These are phyloP conservation scores for Chrysolina haemoptera DNA, from an alignment of 2,888 invertebrate species.

Conservation along the genomic window DNA sequence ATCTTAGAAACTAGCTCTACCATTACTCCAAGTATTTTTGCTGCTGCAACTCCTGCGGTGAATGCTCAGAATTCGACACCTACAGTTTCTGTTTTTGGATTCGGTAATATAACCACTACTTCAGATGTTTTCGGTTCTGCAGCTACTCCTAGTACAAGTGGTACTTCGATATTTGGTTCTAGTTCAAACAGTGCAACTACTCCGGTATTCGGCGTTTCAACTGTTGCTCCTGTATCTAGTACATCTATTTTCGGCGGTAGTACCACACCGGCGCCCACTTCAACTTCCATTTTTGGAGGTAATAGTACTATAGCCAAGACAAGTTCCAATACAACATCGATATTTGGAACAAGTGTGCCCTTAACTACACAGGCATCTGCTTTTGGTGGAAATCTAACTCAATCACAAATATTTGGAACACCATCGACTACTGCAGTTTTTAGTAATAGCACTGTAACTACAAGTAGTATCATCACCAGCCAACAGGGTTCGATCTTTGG, in stretches of 20 bases:
- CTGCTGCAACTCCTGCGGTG: not conserved
- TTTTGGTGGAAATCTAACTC: conserved; percentile 28
- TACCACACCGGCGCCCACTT: conserved; percentile 59
- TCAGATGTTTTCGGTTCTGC: conserved; percentile 51
- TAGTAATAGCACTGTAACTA: conserved; percentile 30
- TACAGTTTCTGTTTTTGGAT: conserved; percentile 9
- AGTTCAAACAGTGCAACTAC: conserved; percentile 22
- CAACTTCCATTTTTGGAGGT: conserved; percentile 66
- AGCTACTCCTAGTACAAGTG: conserved; percentile 56
- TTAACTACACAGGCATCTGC: conserved; percentile 25
- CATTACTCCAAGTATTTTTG: conserved; percentile 20
- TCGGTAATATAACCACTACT: not conserved
- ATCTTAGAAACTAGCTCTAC: conserved; percentile 13
- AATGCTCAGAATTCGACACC: not conserved
- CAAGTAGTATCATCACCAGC: conserved; percentile 23
- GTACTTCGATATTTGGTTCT: conserved; percentile 19
- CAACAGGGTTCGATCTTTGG: conserved; percentile 39
- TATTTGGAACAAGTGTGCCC: conserved; percentile 26
- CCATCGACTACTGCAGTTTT: conserved; percentile 24
- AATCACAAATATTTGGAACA: conserved; percentile 37
- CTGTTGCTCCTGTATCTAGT: conserved; percentile 46
- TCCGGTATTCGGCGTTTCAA: conserved; percentile 40
- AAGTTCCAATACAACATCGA: conserved; percentile 10
- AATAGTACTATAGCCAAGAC: conserved; percentile 17
- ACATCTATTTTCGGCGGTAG: conserved; percentile 48